These are phyloP conservation scores for Tursiops truncatus DNA, from an alignment of 2,113 vertebrate species.

Conservation along the genomic window DNA sequence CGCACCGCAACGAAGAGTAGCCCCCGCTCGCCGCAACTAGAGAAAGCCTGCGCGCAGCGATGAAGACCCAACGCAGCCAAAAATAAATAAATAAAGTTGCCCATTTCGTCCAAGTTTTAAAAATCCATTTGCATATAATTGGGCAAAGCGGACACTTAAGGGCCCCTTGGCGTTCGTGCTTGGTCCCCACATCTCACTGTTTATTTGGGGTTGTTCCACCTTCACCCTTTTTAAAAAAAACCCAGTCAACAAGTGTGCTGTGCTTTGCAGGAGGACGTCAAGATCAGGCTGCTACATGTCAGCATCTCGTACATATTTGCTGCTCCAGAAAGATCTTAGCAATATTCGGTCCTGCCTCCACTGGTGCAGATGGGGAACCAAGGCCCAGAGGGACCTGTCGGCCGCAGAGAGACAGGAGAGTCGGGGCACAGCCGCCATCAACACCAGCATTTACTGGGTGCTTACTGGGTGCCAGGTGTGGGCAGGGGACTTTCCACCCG, in stretches of 20 bases:
- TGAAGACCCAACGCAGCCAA: no score
- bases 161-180: fast-evolving
- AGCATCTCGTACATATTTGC: not conserved
- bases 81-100: not conserved
- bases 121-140: not conserved
- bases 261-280: not conserved
- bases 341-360: not conserved
- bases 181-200: no score
- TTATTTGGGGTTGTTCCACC: not conserved
- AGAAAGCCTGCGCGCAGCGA: no score
- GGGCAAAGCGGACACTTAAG: fast-evolving
- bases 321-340: not conserved
- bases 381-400: not conserved
- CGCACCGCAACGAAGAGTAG: no score
- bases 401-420: not conserved
- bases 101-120: not conserved
- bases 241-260: fast-evolving
- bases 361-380: not conserved
- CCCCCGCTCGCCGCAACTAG: no score
- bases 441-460: not conserved
- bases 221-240: no score
- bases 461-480: not conserved
- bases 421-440: fast-evolving
- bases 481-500: not conserved
- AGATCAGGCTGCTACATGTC: fast-evolving